Evolutionary conservation across 2,888 invertebrate genomes (phyloP).

Genomic region (Cheilosia impressa): DNA sequence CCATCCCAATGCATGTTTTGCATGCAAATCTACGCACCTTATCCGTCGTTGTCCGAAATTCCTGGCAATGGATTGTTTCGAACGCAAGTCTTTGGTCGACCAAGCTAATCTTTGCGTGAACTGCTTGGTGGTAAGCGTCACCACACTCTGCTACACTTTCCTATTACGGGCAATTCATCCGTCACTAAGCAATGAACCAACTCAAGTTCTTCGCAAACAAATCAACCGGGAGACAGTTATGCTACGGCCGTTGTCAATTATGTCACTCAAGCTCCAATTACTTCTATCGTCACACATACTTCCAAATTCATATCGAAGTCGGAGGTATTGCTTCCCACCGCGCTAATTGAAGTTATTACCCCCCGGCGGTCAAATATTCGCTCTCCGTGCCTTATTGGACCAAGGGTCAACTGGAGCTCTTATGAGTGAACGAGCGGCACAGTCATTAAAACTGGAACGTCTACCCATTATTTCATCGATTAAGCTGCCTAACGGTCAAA

Average conservation of each 20-base stretch:
- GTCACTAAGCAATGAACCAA: neutral
- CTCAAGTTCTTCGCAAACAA: neutral
- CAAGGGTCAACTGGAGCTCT: slow-evolving; percentile 38
- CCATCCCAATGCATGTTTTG: no score
- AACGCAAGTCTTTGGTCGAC: no score
- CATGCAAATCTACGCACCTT: no score
- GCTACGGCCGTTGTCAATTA: neutral
- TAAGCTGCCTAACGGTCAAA: slow-evolving; percentile 25
- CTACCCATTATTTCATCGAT: slow-evolving; percentile 18
- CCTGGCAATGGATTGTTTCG: no score
- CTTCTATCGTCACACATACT: neutral
- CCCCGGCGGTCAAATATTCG: slow-evolving; percentile 16
- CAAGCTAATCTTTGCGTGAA: no score
- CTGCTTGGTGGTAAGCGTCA: no score
- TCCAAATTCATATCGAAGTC: slow-evolving; percentile 18
- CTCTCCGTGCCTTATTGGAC: slow-evolving; percentile 24
- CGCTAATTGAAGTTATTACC: slow-evolving; percentile 10
- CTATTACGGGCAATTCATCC: no score
- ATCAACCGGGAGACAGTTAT: neutral
- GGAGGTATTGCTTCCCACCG: slow-evolving; percentile 26
- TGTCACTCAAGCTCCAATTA: neutral
- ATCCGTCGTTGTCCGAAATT: no score
- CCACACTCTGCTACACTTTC: no score
- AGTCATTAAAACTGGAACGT: slow-evolving; percentile 1
- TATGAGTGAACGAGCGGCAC: slow-evolving; percentile 33